These are phyloP conservation scores for Orycteropus afer DNA, from an alignment of 2,113 vertebrate genomes.

Conservation along the genomic window DNA sequence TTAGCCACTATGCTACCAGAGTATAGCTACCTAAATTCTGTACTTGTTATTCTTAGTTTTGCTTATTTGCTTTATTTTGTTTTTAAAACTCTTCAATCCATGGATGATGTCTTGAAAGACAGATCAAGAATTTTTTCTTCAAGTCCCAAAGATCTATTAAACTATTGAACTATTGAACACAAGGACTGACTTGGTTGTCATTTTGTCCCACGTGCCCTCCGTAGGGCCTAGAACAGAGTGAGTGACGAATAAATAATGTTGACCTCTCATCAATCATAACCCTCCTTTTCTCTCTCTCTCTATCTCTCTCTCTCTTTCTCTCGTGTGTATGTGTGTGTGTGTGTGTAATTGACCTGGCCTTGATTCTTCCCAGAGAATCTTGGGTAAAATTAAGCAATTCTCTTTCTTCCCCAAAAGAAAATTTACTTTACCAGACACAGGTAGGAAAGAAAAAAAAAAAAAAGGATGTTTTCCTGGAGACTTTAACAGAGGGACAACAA, in stretches of 20 bases:
- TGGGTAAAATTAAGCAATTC: background rate
- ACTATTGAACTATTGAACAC: no score
- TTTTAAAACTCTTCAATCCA: background rate
- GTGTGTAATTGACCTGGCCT: background rate
- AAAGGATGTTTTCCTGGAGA: background rate
- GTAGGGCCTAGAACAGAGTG: background rate
- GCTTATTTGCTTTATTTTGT: background rate
- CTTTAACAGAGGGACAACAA: background rate
- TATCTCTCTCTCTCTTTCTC: background rate
- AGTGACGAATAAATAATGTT: background rate
- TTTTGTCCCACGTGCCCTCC: background rate
- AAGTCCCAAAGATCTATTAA: background rate
- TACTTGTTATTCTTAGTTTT: conserved; percentile 7
- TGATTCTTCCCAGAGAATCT: background rate
- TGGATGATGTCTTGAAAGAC: background rate
- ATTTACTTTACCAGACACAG: background rate
- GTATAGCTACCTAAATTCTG: background rate
- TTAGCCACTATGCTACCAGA: no score
- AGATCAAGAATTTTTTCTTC: background rate
- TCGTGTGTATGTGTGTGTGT: no score
- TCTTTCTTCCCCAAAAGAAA: background rate
- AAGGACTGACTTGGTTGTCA: no score
- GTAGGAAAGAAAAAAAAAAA: no score
- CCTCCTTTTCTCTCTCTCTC: background rate
- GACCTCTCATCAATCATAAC: background rate